Conservation (phyloP, 1,140 invertebrate genomes). For the Stegodyphus mimosarum region DNA sequence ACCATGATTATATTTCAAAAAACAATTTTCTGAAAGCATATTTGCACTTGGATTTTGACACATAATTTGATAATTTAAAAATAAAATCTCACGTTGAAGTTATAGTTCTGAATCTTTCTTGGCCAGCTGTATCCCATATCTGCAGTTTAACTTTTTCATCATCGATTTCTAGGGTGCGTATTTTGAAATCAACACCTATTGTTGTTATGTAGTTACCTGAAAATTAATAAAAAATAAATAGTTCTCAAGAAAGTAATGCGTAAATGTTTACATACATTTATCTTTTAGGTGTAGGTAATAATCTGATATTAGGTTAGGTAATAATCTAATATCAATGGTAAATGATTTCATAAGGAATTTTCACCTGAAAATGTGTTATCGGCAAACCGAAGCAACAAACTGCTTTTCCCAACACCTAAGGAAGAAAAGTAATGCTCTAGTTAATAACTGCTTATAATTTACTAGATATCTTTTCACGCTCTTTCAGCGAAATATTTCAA, state of each 20-base stretch:
- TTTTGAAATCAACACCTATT: conserved; percentile 99
- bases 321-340: neutral
- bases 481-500: too few species aligned
- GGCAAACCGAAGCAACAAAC: conserved; percentile 92
- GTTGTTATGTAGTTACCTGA: conserved; percentile 98
- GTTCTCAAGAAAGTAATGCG: neutral
- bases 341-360: neutral
- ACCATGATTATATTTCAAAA: neutral
- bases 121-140: conserved; percentile 78
- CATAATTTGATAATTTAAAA: conserved; percentile 24
- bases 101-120: conserved; percentile 92
- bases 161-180: conserved; percentile 94
- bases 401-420: conserved; percentile 97
- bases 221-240: neutral
- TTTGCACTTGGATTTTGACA: too few species aligned
- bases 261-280: too few species aligned
- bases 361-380: conserved; percentile 96
- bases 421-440: conserved; percentile 64
- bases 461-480: too few species aligned
- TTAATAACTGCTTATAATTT: too few species aligned
- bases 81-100: conserved; percentile 82
- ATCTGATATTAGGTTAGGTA: neutral
- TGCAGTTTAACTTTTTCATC: conserved; percentile 99
- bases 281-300: too few species aligned
- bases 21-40: conserved; percentile 15